These are phyloP conservation scores for Parnassius orleans DNA, from an alignment of 2,888 invertebrate genomes.

Conservation along the genomic window DNA sequence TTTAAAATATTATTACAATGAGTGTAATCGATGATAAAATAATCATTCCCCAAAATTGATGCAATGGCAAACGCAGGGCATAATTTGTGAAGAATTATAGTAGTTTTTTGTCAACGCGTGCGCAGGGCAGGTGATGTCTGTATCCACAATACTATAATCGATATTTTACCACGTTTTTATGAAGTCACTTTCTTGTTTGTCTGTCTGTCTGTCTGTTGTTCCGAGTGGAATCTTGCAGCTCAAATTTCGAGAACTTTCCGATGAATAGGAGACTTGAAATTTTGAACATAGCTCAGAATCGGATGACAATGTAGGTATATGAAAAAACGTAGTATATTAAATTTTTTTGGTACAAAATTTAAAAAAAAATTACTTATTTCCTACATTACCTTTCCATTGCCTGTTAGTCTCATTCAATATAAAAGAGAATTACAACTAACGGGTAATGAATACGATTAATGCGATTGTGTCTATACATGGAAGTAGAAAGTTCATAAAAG, in stretches of 20 bases:
- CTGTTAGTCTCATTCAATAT: neutral
- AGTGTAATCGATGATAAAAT: constrained; percentile 37
- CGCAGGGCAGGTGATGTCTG: constrained; percentile 32
- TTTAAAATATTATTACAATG: constrained; percentile 26
- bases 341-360: neutral
- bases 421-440: neutral
- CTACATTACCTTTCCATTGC: neutral
- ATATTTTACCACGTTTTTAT: too few species aligned
- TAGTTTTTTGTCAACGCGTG: constrained; percentile 47
- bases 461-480: neutral
- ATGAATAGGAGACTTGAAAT: too few species aligned
- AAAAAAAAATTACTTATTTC: neutral
- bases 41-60: constrained; percentile 33
- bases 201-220: too few species aligned
- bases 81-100: constrained; percentile 50
- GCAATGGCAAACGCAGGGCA: constrained; percentile 29
- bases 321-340: too few species aligned
- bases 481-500: too few species aligned
- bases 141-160: neutral
- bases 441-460: neutral
- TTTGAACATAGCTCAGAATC: too few species aligned
- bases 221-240: too few species aligned
- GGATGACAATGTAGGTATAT: too few species aligned
- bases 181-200: too few species aligned
- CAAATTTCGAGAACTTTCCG: too few species aligned